A percentile compares a stretch with the other conserved stretches of the same genome.
Conservation (phyloP, 1,140 invertebrate species). For the Tetranychus cinnabarinus region DNA sequence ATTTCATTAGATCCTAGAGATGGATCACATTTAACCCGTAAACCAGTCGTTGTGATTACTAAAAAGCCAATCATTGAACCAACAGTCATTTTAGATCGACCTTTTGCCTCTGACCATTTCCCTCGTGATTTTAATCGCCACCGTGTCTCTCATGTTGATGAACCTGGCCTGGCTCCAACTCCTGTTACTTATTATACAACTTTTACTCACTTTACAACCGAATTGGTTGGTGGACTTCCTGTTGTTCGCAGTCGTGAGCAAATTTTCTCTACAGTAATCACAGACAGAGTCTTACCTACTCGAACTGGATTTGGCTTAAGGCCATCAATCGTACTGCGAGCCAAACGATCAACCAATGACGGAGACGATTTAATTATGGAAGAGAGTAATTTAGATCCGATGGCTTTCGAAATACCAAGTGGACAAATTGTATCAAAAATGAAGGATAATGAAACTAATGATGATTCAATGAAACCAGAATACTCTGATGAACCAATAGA, state of each 20-base stretch:
- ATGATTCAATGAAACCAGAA: no score
- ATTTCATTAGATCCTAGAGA: not conserved
- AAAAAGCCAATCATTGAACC: not conserved
- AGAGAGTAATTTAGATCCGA: not conserved
- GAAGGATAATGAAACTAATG: no score
- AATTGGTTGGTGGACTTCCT: slow-evolving; percentile 36
- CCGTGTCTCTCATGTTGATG: not conserved
- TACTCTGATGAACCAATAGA: no score
- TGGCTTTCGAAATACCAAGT: no score
- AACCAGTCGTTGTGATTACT: not conserved
- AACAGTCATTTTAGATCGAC: not conserved
- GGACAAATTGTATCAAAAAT: no score
- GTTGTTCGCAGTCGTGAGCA: slow-evolving; percentile 22
- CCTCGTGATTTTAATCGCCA: not conserved
- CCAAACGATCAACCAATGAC: not conserved
- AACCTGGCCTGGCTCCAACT: not conserved
- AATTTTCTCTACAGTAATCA: slow-evolving; percentile 19
- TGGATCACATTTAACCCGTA: not conserved
- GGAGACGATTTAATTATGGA: not conserved
- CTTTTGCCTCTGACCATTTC: not conserved
- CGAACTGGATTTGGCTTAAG: not conserved
- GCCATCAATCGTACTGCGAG: not conserved
- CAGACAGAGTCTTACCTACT: slow-evolving; percentile 14
- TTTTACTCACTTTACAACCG: slow-evolving; percentile 70
- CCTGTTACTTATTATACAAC: slow-evolving; percentile 72